Evolutionary conservation across 2,797 vertebrate species (phyloP).

Genomic region (Fringilla coelebs): DNA sequence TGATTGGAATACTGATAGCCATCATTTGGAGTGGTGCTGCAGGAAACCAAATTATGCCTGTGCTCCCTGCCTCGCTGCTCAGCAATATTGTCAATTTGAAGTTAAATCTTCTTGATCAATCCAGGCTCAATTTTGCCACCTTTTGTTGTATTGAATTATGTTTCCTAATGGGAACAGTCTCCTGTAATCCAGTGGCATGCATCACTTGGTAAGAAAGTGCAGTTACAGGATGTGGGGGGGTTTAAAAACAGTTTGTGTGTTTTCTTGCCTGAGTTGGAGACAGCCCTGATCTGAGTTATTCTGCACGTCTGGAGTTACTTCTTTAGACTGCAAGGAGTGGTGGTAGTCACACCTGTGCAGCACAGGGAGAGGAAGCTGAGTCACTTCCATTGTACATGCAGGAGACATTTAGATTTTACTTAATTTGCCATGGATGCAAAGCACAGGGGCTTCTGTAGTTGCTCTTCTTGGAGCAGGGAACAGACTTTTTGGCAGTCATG

Average conservation of each 20-base stretch:
- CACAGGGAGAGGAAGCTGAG: not conserved
- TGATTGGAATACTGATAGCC: slow-evolving; percentile 70
- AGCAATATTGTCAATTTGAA: slow-evolving; percentile 50
- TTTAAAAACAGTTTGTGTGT: not conserved
- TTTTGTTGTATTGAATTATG: slow-evolving; percentile 40
- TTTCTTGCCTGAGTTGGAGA: not conserved
- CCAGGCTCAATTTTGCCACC: slow-evolving; percentile 27
- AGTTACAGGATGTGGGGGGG: not conserved
- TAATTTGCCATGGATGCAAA: not conserved
- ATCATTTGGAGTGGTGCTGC: slow-evolving; percentile 57
- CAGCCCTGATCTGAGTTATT: not conserved
- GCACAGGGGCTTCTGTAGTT: not conserved
- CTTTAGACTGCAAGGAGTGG: not conserved
- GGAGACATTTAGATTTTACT: not conserved
- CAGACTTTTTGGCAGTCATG: not conserved
- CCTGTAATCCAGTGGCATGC: slow-evolving; percentile 18
- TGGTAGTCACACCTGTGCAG: not conserved
- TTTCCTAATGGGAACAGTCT: slow-evolving; percentile 40
- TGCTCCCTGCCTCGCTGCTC: slow-evolving; percentile 34
- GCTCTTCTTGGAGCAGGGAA: not conserved
- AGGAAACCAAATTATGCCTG: slow-evolving; percentile 59
- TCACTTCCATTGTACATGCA: not conserved
- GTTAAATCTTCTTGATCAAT: slow-evolving; percentile 51
- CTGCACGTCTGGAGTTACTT: not conserved
- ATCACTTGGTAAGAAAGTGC: not conserved